Percentiles rank a stretch among this genome's conserved stretches.
phyloP scores from a whole-genome alignment of 2,888 invertebrate species.

The Podotricha telesiphe region DNA sequence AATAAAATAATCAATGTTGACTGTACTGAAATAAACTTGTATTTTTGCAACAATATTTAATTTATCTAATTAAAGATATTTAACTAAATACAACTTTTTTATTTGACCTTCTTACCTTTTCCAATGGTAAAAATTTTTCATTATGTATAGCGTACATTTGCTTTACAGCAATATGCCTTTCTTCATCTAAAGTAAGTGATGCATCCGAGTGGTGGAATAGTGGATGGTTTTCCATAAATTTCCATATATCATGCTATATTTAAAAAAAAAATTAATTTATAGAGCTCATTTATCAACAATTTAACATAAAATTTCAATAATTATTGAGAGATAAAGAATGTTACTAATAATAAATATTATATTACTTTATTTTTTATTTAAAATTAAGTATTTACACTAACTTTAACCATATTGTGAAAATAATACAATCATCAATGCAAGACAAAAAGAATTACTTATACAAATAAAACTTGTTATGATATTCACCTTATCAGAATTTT shows the following conservation, averaged over 20 bases:
- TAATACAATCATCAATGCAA: too few species aligned
- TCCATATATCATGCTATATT: conserved; percentile 72
- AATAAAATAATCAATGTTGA: too few species aligned
- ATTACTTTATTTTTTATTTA: background rate
- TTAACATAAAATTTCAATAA: background rate
- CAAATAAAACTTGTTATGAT: too few species aligned
- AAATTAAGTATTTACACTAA: too few species aligned
- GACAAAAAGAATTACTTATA: too few species aligned
- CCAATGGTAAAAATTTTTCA: conserved; percentile 84
- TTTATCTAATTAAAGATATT: too few species aligned
- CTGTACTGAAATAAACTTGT: too few species aligned
- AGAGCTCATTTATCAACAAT: too few species aligned
- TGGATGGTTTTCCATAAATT: conserved; percentile 89
- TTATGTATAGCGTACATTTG: conserved; percentile 86
- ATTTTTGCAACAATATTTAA: too few species aligned
- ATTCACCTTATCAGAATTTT: too few species aligned
- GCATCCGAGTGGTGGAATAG: conserved; percentile 90
- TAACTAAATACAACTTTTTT: background rate
- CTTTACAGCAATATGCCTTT: conserved; percentile 81
- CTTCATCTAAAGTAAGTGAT: conserved; percentile 81
- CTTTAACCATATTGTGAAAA: too few species aligned
- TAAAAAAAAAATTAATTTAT: background rate
- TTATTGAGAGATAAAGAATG: background rate
- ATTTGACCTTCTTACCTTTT: conserved; percentile 64
- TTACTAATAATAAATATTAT: background rate